Evolutionary conservation across 2,888 invertebrate species (phyloP), one percentile per base, ranked within the genome.

Genomic region (Ectropis crepuscularia): DNA sequence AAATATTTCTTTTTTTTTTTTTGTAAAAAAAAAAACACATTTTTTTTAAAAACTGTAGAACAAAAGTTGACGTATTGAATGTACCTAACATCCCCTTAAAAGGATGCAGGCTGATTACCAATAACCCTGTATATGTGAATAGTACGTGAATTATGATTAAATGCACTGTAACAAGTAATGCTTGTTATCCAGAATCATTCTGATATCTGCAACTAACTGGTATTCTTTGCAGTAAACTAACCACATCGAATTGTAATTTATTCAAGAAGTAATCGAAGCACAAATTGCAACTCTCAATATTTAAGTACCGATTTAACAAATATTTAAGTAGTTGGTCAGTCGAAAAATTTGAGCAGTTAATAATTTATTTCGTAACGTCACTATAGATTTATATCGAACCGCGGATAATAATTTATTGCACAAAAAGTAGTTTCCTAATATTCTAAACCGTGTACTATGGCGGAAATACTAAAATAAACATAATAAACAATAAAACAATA

Each of bases 241-340:
- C 28, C 41, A 46, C 48, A 38, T 55, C 41, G 39, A 46, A 53
- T 41, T n/a, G 41, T 37, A 43, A 48, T 38, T 39, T 37, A 48
- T 57, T 41, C 53, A 59, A 59, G 59, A 62, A 59, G 64, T 53
- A 65, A 67, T 53, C 60, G 65, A 63, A 63, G 57, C 65, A 65
- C 61, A 63, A 62, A 57, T 68, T 61, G 54, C 60, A 61, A 61
- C 61, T 67, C 61, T 53, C 63, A 60, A 51, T 62, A 53, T 59
- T 65, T 63, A 66, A 61, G 68, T 69, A 61, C 48, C 67, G 60
- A 69, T 78, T 81, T 84, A 86, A 75, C 81, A 79, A 80, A 82
- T 80, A 79, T 81, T 86, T 83, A 86, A 87, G 88, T 81, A 90
- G 86, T 90, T 90, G 90, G 90, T 92, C 92, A 90, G 91, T 91